Evolutionary conservation across 2,888 invertebrate species (phyloP), one percentile per base, ranked within the genome.

Genomic region (Athalia cordata): DNA sequence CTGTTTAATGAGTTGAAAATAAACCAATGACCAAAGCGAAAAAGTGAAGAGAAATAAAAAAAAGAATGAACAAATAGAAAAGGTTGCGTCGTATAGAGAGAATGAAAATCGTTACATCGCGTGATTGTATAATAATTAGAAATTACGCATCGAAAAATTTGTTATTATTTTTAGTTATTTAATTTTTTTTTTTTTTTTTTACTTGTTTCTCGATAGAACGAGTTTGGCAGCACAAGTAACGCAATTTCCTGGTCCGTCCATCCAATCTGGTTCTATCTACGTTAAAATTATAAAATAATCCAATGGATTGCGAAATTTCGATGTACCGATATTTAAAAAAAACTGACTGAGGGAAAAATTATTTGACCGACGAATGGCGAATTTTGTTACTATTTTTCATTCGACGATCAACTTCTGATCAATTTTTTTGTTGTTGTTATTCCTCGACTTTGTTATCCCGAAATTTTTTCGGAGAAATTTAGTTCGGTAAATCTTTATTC

Each of bases 121-220:
- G 43, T 55, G 68, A 68, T 68, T 72, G 72, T 47, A 59, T 57
- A 72, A 59, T 72, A 59, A 72, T 59, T 59, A 47, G 57, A 59
- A 72, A 72, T 72, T 59, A 72, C 72, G 7, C 47, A 59, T 59
- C 59, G 29, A 29, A 29, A 29, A 59, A 72, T 59, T 47, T 72
- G 43, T 43, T n/a, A 9, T 52, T 9, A 8, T 52, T 15, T 55
- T 52, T 11, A 29, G 4, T 50, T n/a, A n/a, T 15, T 67, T 67
- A 50, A 15, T 8, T 13, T 57, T 4, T 70, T 8, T 8, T n/a
- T 57, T 59, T 29, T 52, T 52, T 45, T 7, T 47, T 13, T n/a
- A 8, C 8, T 72, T 70, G 29, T 8, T 43, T 0, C 55, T 55
- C 55, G 45, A 1, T 15, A n/a, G n/a, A 6, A 5, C 47, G 13